phyloP scores from a whole-genome alignment of 2,113 vertebrate species.

The Plecturocebus donacophilus region DNA sequence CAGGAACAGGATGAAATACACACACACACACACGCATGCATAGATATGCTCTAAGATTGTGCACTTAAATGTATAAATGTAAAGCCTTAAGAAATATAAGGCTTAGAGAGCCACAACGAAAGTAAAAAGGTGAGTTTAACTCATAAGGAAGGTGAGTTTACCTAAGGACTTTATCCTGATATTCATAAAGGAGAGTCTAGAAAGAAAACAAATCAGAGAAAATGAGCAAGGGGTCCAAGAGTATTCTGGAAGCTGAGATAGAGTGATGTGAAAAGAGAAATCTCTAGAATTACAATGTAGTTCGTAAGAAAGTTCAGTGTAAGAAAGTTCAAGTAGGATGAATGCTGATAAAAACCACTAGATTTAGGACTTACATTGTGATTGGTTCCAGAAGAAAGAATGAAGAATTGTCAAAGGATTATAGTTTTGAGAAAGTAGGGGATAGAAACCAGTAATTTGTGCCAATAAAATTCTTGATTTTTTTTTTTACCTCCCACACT shows the following conservation, averaged over 20 bases:
- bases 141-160: neutral
- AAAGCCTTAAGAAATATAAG: neutral
- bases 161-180: neutral
- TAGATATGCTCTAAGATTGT: neutral
- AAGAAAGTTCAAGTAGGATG: neutral
- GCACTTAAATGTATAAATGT: neutral
- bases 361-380: neutral
- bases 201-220: neutral
- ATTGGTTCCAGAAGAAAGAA: neutral
- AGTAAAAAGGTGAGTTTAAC: neutral
- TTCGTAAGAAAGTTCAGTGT: neutral
- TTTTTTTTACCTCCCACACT: neutral
- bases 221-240: neutral
- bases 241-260: neutral
- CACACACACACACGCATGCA: accelerated
- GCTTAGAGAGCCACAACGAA: too few relatives aligned
- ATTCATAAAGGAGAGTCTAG: neutral
- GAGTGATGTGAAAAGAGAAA: neutral
- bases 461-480: neutral
- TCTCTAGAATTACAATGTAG: neutral
- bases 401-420: neutral
- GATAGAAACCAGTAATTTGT: neutral
- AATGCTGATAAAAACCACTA: neutral
- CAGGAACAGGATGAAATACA: neutral
- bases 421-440: neutral